These are phyloP conservation scores for Corythoichthys haematopterus DNA, from an alignment of 2,113 vertebrate genomes.

Conservation along the genomic window DNA sequence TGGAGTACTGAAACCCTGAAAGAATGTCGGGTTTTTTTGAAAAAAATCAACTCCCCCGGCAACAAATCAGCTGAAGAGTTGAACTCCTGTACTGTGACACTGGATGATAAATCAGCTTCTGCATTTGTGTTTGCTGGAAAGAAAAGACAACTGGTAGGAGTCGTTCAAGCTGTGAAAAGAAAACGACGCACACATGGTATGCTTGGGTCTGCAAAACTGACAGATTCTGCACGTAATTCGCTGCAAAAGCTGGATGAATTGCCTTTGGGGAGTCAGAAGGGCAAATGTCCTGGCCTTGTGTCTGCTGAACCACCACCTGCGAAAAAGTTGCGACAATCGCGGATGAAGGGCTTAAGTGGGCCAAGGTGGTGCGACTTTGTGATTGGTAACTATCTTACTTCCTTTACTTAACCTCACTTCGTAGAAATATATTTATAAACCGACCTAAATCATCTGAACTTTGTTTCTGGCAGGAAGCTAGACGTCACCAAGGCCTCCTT, in stretches of 20 bases:
- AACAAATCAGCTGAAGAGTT: conserved; percentile 67
- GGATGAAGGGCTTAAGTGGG: conserved; percentile 79
- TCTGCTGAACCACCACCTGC: conserved; percentile 62
- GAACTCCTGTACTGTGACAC: conserved; percentile 71
- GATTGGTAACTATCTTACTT: conserved; percentile 76
- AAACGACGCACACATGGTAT: conserved; percentile 28
- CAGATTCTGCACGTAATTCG: conserved; percentile 21
- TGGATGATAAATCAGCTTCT: conserved; percentile 63
- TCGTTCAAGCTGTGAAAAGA: conserved; percentile 61
- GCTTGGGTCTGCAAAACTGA: conserved; percentile 25
- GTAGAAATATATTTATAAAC: background rate
- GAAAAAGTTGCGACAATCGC: conserved; percentile 83
- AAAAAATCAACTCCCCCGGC: conserved; percentile 85
- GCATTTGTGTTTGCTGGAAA: conserved; percentile 47
- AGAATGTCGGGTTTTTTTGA: conserved; percentile 93
- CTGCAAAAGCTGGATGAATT: conserved; percentile 35
- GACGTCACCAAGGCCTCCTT: conserved; percentile 39
- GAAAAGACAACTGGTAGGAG: conserved; percentile 32
- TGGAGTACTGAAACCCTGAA: conserved; percentile 85
- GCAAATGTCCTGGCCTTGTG: conserved; percentile 40
- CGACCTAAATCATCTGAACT: background rate
- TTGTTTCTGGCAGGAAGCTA: conserved; percentile 50
- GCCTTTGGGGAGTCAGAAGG: conserved; percentile 31
- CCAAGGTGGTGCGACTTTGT: conserved; percentile 85
- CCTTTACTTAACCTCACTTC: conserved; percentile 5